Evolutionary conservation across 2,888 invertebrate genomes (phyloP).

Genomic region (Tricholauxania praeusta): DNA sequence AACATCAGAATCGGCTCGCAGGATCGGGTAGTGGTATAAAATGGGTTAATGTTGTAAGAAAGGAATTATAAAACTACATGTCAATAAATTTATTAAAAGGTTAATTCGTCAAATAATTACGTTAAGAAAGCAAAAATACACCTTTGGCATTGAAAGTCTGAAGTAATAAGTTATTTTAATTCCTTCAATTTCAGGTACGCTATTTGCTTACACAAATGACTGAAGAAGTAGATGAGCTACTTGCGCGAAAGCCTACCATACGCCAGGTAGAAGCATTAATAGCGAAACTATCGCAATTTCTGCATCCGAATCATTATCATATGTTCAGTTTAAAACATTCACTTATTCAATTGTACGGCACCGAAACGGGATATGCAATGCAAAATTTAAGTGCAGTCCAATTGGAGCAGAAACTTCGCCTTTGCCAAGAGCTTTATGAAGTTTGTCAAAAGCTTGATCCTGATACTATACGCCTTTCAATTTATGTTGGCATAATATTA

Average conservation of each 20-base stretch:
- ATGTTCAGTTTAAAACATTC: conserved; percentile 86
- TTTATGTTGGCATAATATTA: conserved; percentile 83
- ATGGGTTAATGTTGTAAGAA: too few species aligned
- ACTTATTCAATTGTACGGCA: conserved; percentile 82
- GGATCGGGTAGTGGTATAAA: too few species aligned
- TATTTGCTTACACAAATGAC: conserved; percentile 79
- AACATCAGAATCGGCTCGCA: too few species aligned
- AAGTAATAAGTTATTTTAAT: too few species aligned
- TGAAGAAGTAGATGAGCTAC: conserved; percentile 79
- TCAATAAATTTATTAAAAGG: too few species aligned
- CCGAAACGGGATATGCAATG: conserved; percentile 73
- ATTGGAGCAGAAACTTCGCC: conserved; percentile 75
- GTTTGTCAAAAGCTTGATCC: conserved; percentile 79
- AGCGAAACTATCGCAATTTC: conserved; percentile 77
- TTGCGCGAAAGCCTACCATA: conserved; percentile 70
- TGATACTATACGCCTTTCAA: conserved; percentile 77
- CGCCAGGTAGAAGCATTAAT: conserved; percentile 75
- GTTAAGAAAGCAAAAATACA: too few species aligned
- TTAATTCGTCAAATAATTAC: too few species aligned
- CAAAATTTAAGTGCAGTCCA: conserved; percentile 72
- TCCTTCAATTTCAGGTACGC: conserved; percentile 52
- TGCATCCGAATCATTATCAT: conserved; percentile 89
- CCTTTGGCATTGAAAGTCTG: too few species aligned
- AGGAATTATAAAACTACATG: too few species aligned
- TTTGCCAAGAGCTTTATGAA: conserved; percentile 76